phyloP scores from a whole-genome alignment of 2,113 vertebrate species.

The Cyanistes caeruleus region DNA sequence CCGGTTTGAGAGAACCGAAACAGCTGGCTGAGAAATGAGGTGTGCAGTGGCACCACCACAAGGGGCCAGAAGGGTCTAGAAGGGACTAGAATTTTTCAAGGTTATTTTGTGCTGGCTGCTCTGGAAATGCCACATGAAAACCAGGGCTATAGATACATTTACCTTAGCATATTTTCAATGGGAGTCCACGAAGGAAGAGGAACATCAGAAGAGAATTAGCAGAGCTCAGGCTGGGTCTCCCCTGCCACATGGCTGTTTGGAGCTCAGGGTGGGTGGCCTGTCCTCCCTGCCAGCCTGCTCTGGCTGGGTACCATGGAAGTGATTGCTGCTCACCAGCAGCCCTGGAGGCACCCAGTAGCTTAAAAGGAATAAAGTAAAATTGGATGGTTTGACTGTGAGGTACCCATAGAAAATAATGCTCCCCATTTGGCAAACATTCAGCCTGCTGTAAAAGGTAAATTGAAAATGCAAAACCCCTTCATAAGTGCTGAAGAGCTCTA shows the following conservation, averaged over 20 bases:
- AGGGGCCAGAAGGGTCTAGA: background rate
- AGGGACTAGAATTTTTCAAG: background rate
- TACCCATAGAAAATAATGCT: background rate
- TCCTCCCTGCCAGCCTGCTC: background rate
- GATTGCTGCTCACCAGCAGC: background rate
- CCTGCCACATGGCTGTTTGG: background rate
- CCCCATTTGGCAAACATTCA: background rate
- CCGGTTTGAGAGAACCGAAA: background rate
- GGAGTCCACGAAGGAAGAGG: fast-evolving
- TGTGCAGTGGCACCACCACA: background rate
- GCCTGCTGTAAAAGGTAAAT: background rate
- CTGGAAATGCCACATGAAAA: fast-evolving
- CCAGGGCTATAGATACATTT: fast-evolving
- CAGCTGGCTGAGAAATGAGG: background rate
- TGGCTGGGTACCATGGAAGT: background rate
- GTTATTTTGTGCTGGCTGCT: background rate
- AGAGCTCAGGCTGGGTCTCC: background rate
- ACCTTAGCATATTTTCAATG: background rate
- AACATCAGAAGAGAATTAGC: background rate
- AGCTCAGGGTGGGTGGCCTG: fast-evolving
- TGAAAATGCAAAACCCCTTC: background rate
- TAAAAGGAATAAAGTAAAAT: background rate
- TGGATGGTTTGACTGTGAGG: background rate
- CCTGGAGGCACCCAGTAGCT: background rate
- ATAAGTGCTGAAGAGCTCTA: background rate